Conservation (phyloP, 2,113 vertebrate species). For the Eptatretus burgeri region DNA sequence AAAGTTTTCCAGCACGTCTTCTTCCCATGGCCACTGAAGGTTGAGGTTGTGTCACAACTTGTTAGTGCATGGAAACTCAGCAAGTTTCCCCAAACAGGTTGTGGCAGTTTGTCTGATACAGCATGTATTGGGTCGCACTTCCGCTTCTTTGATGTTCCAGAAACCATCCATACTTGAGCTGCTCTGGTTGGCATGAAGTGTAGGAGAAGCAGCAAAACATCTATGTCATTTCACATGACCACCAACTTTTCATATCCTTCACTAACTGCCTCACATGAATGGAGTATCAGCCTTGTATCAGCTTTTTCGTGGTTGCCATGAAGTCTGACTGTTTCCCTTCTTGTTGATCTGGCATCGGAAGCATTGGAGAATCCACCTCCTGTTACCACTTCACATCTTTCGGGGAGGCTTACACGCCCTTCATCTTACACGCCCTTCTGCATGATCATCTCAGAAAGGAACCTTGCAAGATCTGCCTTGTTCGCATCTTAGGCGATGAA, state of each 20-base stretch:
- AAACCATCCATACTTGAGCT: no score
- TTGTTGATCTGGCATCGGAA: neutral
- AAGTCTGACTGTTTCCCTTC: neutral
- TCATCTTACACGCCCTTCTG: neutral
- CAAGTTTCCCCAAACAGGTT: no score
- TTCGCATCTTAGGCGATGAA: neutral
- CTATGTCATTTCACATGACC: neutral
- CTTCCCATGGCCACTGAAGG: no score
- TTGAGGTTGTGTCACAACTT: no score
- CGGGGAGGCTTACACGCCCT: no score
- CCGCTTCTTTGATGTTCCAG: no score
- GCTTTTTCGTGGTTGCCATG: neutral
- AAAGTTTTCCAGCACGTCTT: no score
- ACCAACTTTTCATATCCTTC: neutral
- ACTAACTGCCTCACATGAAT: neutral
- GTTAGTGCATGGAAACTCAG: no score
- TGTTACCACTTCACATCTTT: neutral
- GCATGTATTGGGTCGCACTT: no score
- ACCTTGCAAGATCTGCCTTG: neutral
- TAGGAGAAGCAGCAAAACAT: neutral
- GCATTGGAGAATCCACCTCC: neutral
- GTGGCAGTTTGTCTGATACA: no score
- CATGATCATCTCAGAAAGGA: neutral
- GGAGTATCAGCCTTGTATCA: neutral
- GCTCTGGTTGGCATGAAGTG: no score